Evolutionary conservation across 2,797 vertebrate species (phyloP).

Genomic region (Hozukius guyotensis): DNA sequence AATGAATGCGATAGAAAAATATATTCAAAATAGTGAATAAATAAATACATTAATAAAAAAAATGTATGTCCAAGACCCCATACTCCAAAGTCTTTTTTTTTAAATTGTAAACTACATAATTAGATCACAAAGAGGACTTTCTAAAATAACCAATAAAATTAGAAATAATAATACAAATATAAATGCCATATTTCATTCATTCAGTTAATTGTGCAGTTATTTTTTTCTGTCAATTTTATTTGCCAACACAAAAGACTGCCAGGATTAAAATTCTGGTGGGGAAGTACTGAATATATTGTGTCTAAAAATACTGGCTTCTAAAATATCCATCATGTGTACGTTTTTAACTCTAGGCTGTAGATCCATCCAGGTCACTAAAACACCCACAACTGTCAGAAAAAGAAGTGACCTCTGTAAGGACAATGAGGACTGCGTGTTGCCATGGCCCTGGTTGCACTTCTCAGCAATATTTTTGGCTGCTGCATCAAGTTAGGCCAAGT

Average conservation of each 20-base stretch:
- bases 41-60: not conserved
- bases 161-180: too few species aligned
- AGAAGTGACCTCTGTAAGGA: slow-evolving; percentile 8
- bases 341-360: not conserved
- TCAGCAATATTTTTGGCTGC: slow-evolving; percentile 29
- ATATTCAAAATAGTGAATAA: not conserved
- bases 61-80: not conserved
- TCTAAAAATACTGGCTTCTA: not conserved
- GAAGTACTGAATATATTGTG: not conserved
- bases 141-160: not conserved
- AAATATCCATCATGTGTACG: not conserved
- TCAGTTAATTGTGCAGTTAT: not conserved
- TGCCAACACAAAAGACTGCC: not conserved
- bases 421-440: not conserved
- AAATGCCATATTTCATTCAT: not conserved
- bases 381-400: not conserved
- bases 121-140: not conserved
- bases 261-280: not conserved
- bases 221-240: not conserved
- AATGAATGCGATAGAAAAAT: not conserved
- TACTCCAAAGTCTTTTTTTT: too few species aligned
- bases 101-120: not conserved
- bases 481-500: slow-evolving; percentile 24
- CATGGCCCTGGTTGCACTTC: not conserved
- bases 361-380: not conserved